Percentiles rank a stretch among this genome's conserved stretches.
Conservation (phyloP, 2,888 invertebrate genomes). For the Pardosa pseudoannulata region DNA sequence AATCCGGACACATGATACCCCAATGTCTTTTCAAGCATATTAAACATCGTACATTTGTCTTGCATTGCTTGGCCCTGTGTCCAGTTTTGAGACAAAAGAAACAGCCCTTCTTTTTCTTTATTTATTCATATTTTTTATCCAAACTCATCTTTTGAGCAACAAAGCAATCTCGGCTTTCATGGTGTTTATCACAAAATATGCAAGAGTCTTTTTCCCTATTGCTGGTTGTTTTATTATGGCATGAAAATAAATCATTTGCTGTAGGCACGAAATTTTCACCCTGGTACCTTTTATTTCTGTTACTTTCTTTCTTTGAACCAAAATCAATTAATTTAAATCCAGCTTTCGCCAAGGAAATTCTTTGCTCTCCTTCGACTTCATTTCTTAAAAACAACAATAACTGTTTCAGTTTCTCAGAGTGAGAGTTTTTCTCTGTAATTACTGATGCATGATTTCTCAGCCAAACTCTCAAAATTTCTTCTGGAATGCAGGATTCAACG, state of each 20-base stretch:
- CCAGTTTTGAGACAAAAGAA: no score
- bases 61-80: no score
- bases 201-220: not conserved
- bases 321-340: slow-evolving; percentile 16
- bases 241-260: not conserved
- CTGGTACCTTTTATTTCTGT: not conserved
- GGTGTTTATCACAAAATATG: slow-evolving; percentile 16
- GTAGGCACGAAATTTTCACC: not conserved
- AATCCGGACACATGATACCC: no score
- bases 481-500: slow-evolving; percentile 76
- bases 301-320: not conserved
- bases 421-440: not conserved
- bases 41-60: no score
- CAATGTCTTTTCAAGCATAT: no score
- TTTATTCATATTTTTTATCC: no score
- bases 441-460: slow-evolving; percentile 27
- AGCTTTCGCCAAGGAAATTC: slow-evolving; percentile 19
- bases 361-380: slow-evolving; percentile 31
- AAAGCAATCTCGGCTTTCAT: not conserved
- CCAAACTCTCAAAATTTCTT: slow-evolving; percentile 75
- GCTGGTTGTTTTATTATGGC: no score
- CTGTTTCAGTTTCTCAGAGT: not conserved
- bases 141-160: no score
- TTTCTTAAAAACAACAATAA: slow-evolving; percentile 1
- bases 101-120: no score